Percentiles rank a stretch among this genome's conserved stretches.
Evolutionary conservation across 2,113 vertebrate genomes (phyloP).

Genomic region (Anolis sagrei): DNA sequence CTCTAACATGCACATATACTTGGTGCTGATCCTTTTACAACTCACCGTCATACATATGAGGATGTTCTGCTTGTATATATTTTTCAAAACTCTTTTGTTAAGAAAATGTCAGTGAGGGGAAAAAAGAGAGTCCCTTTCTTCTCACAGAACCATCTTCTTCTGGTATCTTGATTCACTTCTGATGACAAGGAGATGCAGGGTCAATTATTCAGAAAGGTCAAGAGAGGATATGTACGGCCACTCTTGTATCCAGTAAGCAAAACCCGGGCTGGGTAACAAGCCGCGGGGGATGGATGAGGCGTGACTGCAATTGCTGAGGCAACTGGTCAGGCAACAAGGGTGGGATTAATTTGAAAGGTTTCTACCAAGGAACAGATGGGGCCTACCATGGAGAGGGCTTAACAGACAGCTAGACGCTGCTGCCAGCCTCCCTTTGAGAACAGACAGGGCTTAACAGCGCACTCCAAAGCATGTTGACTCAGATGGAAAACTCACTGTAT

Average conservation of each 20-base stretch:
- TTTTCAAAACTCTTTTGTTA: neutral
- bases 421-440: neutral
- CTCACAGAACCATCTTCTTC: neutral
- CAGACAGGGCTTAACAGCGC: neutral
- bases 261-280: neutral
- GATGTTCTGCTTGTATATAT: too few species aligned
- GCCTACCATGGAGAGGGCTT: neutral
- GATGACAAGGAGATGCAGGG: neutral
- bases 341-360: conserved; percentile 22
- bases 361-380: conserved; percentile 30
- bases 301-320: neutral
- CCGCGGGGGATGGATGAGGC: neutral
- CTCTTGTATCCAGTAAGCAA: neutral
- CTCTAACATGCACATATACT: too few species aligned
- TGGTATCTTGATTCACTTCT: too few species aligned
- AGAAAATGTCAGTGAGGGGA: neutral
- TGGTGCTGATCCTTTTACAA: too few species aligned
- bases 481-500: too few species aligned
- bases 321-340: conserved; percentile 1
- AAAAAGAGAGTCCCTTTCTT: neutral
- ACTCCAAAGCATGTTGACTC: neutral
- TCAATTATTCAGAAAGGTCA: neutral
- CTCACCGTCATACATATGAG: too few species aligned
- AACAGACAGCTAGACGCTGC: neutral
- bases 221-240: neutral